Percentiles rank a stretch among this genome's conserved stretches.
phyloP scores from a whole-genome alignment of 2,797 vertebrate genomes.

The Pampus argenteus region DNA sequence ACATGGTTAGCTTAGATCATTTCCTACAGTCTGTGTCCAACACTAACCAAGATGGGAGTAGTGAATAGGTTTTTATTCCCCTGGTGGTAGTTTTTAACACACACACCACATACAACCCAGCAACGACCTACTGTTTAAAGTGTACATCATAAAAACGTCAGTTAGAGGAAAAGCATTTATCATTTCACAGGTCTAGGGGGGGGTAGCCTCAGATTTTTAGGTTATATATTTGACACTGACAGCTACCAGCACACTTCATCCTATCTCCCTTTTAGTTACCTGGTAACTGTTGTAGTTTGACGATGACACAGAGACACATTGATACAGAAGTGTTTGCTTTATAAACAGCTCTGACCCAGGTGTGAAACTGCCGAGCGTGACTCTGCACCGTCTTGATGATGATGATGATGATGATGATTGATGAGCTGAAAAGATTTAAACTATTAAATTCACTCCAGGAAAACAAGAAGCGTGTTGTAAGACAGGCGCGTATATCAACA shows the following conservation, averaged over 20 bases:
- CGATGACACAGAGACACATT: constrained; percentile 14
- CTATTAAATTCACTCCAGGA: not conserved
- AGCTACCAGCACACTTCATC: constrained; percentile 3
- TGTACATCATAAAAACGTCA: constrained; percentile 63
- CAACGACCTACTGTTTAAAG: constrained; percentile 57
- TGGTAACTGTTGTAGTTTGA: constrained; percentile 9
- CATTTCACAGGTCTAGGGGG: constrained; percentile 37
- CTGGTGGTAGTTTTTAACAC: constrained; percentile 50
- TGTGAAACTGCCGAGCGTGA: constrained; percentile 29
- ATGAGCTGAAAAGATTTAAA: constrained; percentile 32
- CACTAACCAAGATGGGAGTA: constrained; percentile 58
- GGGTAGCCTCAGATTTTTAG: constrained; percentile 18
- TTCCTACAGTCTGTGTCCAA: constrained; percentile 60
- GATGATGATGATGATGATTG: constrained; percentile 40
- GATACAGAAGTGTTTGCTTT: constrained; percentile 37
- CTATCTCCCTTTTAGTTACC: constrained; percentile 6
- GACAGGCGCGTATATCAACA: constrained; percentile 6
- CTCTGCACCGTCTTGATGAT: constrained; percentile 19
- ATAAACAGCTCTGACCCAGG: constrained; percentile 38
- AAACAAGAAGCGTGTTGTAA: not conserved
- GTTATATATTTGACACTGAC: constrained; percentile 18
- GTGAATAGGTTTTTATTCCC: constrained; percentile 53
- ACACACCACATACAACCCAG: constrained; percentile 41
- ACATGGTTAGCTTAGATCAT: constrained; percentile 2
- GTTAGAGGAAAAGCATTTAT: constrained; percentile 54